phyloP scores from a whole-genome alignment of 2,888 invertebrate species.

The Acleris cristana region DNA sequence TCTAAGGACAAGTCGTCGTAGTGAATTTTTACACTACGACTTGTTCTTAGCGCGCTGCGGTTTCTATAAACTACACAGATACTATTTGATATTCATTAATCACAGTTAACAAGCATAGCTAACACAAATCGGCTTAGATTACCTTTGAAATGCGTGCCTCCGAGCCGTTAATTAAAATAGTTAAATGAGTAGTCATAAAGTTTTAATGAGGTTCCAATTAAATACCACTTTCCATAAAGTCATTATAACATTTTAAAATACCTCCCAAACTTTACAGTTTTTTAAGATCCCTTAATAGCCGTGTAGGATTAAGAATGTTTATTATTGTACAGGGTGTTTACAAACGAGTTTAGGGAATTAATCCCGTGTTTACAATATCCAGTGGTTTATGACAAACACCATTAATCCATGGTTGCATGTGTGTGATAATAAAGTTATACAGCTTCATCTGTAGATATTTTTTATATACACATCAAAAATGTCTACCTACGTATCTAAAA shows the following conservation, averaged over 20 bases:
- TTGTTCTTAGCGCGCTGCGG: too few relatives aligned
- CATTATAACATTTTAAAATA: not conserved
- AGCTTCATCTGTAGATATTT: constrained; percentile 8
- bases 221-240: too few relatives aligned
- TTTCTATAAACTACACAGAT: too few relatives aligned
- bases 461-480: not conserved
- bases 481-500: not conserved
- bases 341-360: constrained; percentile 16
- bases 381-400: constrained; percentile 39
- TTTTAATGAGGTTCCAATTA: too few relatives aligned
- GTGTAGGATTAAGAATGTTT: constrained; percentile 30
- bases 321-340: constrained; percentile 26
- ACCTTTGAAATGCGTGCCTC: too few relatives aligned
- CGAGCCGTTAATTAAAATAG: too few relatives aligned
- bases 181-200: too few relatives aligned
- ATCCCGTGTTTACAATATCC: constrained; percentile 35
- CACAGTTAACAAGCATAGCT: too few relatives aligned
- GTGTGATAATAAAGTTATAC: constrained; percentile 27
- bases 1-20: too few relatives aligned
- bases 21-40: too few relatives aligned
- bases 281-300: constrained; percentile 18
- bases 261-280: constrained; percentile 8
- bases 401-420: constrained; percentile 36
- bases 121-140: too few relatives aligned
- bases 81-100: too few relatives aligned